Evolutionary conservation across 2,113 vertebrate species (phyloP).

Genomic region (Dicerorhinus sumatrensis): DNA sequence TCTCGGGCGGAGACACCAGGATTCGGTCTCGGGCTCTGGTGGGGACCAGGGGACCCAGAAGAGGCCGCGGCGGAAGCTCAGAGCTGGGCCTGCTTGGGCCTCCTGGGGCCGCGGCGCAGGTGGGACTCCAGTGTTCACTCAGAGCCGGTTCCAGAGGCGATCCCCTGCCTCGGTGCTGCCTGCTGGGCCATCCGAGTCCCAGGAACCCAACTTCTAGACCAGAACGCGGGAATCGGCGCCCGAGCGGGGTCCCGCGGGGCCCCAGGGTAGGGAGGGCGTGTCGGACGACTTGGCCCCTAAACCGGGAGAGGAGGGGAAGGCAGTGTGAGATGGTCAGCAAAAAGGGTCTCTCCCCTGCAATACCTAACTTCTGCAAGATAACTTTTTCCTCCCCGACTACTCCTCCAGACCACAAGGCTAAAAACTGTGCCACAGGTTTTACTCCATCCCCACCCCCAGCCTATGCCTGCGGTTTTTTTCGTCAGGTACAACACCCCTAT

Average conservation of each 20-base stretch:
- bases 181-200: not conserved
- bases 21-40: not conserved
- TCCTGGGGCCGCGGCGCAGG: not conserved
- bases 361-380: not conserved
- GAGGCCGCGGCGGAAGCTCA: not conserved
- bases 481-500: too few species aligned
- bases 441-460: not conserved
- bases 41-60: not conserved
- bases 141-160: not conserved
- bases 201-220: not conserved
- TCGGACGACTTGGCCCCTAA: constrained; percentile 7
- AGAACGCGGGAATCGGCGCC: not conserved
- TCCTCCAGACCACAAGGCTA: not conserved
- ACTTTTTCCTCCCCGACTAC: not conserved
- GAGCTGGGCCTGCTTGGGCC: constrained; percentile 55
- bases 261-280: constrained; percentile 44
- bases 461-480: not conserved
- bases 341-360: not conserved
- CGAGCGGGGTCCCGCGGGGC: not conserved
- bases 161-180: not conserved
- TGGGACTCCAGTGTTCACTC: not conserved
- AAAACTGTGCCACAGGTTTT: not conserved
- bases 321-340: not conserved
- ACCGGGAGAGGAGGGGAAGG: not conserved
- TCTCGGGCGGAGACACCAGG: not conserved